phyloP scores from a whole-genome alignment of 1,140 invertebrate species.

The Augochlora pura region DNA sequence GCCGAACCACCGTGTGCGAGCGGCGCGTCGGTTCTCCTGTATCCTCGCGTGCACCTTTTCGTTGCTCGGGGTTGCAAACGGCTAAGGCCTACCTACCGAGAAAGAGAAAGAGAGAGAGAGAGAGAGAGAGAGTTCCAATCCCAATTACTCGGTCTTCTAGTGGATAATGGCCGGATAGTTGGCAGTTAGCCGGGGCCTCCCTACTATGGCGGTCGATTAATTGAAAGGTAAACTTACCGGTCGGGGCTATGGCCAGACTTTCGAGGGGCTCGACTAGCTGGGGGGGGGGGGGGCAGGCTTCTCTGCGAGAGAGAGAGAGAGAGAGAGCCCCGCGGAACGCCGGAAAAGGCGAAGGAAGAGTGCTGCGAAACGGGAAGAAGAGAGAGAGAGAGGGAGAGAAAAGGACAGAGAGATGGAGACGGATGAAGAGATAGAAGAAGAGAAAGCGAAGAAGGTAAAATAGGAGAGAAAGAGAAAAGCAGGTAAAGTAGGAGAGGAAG shows the following conservation, averaged over 20 bases:
- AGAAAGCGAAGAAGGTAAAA: no score
- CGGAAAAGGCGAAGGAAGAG: conserved; percentile 25
- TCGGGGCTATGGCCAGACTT: conserved; percentile 71
- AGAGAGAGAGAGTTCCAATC: conserved; percentile 72
- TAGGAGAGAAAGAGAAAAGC: no score
- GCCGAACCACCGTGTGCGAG: no score
- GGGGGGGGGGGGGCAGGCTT: conserved; percentile 30
- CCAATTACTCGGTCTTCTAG: conserved; percentile 75
- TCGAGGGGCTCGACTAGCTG: conserved; percentile 65
- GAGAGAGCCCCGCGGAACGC: conserved; percentile 1
- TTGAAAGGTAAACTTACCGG: conserved; percentile 77
- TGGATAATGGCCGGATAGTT: conserved; percentile 75
- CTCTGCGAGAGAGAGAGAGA: not conserved
- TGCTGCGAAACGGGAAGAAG: conserved; percentile 30
- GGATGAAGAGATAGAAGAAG: no score
- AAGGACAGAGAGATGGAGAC: no score
- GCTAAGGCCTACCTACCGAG: conserved; percentile 44
- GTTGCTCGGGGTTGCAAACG: conserved; percentile 18
- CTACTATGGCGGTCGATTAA: conserved; percentile 72
- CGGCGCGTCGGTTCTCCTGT: no score
- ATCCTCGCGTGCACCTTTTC: conserved; percentile 11
- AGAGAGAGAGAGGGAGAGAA: not conserved
- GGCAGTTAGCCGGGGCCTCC: conserved; percentile 67
- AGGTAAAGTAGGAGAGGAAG: no score
- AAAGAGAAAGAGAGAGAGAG: no score